phyloP scores from a whole-genome alignment of 2,797 vertebrate species.

The Trachurus trachurus region DNA sequence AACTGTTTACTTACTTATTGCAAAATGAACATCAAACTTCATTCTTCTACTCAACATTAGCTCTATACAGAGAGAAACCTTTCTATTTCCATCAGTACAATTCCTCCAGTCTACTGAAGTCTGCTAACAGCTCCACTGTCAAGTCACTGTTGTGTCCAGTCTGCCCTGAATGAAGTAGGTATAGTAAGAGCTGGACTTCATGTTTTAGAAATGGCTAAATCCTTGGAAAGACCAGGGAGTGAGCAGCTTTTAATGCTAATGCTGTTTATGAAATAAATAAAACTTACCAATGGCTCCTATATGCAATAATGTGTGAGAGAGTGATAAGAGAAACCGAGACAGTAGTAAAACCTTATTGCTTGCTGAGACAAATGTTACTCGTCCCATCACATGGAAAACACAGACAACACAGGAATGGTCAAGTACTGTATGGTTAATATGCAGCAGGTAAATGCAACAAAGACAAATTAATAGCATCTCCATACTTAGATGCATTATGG shows the following conservation, averaged over 20 bases:
- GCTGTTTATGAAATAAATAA: not conserved
- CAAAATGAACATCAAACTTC: no score
- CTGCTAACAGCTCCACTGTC: not conserved
- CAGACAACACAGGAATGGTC: conserved; percentile 29
- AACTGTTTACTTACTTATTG: no score
- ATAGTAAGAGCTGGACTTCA: not conserved
- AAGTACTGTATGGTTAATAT: conserved; percentile 19
- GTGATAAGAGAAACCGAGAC: not conserved
- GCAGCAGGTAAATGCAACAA: conserved; percentile 31
- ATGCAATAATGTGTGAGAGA: not conserved
- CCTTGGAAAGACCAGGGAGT: not conserved
- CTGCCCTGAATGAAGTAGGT: no score
- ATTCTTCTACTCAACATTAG: no score
- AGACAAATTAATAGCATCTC: conserved; percentile 49
- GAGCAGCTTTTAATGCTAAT: no score
- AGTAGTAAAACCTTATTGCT: conserved; percentile 13
- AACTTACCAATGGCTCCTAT: not conserved
- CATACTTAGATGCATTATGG: conserved; percentile 54
- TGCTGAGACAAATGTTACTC: conserved; percentile 46
- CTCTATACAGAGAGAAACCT: no score
- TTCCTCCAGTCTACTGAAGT: not conserved
- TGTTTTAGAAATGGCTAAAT: not conserved
- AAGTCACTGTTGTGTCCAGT: no score
- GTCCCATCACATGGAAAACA: conserved; percentile 28
- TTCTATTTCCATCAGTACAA: no score